phyloP scores from a whole-genome alignment of 1,140 invertebrate species.

The Drosophila bocqueti region DNA sequence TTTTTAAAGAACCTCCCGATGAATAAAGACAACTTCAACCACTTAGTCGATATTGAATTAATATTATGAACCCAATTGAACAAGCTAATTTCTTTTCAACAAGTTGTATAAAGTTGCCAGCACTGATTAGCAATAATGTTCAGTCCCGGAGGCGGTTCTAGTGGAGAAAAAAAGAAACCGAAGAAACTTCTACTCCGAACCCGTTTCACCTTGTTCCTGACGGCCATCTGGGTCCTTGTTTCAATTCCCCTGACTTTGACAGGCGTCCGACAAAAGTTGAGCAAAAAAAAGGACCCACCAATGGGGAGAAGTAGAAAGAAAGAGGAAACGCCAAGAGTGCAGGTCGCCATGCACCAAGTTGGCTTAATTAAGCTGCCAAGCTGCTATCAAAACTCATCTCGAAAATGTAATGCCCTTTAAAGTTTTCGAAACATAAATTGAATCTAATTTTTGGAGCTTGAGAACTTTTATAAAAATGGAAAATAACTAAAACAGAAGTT shows the following conservation, averaged over 20 bases:
- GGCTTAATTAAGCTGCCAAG: conserved; percentile 41
- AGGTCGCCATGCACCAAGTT: conserved; percentile 34
- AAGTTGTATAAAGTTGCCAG: neutral
- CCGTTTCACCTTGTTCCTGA: conserved; percentile 12
- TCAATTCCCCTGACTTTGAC: conserved; percentile 49
- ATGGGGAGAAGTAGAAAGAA: conserved; percentile 9
- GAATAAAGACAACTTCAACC: no score
- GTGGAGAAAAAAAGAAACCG: conserved; percentile 18
- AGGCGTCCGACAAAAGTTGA: conserved; percentile 49
- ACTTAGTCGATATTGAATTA: neutral
- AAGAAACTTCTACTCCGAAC: conserved; percentile 29
- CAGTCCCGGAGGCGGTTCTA: conserved; percentile 5
- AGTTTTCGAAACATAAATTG: neutral
- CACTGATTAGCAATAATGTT: conserved; percentile 33
- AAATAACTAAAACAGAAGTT: neutral
- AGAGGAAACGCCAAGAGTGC: conserved; percentile 36
- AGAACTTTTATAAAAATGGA: neutral
- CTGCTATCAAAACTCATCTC: conserved; percentile 9
- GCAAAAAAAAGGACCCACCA: conserved; percentile 17
- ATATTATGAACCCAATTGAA: neutral
- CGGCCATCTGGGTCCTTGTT: conserved; percentile 50
- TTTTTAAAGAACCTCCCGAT: neutral
- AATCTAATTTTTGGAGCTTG: neutral
- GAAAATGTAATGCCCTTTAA: conserved; percentile 29
- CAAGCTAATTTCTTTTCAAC: conserved; percentile 2